Conservation (phyloP, 92 coral and sea anemone genomes). For the Metridium senile region DNA sequence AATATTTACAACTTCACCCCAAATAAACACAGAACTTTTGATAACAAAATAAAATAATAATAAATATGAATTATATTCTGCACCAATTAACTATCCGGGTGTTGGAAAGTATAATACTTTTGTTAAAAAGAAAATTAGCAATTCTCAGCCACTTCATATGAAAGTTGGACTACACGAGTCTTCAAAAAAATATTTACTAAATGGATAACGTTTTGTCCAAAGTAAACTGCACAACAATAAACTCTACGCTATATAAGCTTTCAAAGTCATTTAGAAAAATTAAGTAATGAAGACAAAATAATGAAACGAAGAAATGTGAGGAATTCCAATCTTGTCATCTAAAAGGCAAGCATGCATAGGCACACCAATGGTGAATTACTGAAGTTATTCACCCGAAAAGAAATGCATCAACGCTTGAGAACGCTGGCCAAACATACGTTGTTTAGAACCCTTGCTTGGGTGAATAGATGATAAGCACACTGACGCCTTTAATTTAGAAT, state of each 20-base stretch:
- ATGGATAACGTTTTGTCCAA: neutral
- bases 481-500: neutral
- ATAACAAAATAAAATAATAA: neutral
- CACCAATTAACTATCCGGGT: neutral
- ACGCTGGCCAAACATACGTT: slow-evolving; percentile 11
- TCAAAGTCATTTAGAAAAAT: neutral
- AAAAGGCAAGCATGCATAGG: slow-evolving; percentile 33
- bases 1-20: neutral
- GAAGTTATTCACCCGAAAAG: slow-evolving; percentile 17
- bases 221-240: too few species aligned
- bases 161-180: neutral
- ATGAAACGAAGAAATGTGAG: slow-evolving; percentile 4
- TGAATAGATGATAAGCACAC: slow-evolving; percentile 3
- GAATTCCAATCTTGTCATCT: neutral
- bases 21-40: neutral
- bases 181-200: neutral
- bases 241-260: neutral
- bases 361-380: neutral
- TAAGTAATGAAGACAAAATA: neutral
- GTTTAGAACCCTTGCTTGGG: slow-evolving; percentile 1
- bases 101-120: too few species aligned
- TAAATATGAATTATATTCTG: too few species aligned
- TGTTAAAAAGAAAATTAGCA: neutral
- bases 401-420: slow-evolving; percentile 17
- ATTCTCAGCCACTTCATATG: neutral